Evolutionary conservation across 2,797 vertebrate genomes (phyloP).

Genomic region (Malacoctenus gilli): DNA sequence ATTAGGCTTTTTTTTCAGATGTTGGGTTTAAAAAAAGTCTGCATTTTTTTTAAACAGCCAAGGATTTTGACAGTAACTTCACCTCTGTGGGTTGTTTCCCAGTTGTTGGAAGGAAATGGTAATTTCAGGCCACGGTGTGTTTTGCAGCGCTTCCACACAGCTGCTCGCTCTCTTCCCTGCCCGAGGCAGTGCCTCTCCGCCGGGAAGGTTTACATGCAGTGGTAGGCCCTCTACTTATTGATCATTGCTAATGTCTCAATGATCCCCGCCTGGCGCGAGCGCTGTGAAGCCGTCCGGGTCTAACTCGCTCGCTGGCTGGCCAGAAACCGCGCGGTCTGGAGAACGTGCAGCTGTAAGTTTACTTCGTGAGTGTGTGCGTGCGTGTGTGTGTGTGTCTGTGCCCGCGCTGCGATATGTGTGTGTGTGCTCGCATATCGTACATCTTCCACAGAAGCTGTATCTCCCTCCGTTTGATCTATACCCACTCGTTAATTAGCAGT

Average conservation of each 20-base stretch:
- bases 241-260: conserved; percentile 76
- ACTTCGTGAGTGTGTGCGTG: neutral
- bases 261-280: conserved; percentile 54
- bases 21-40: neutral
- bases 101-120: conserved; percentile 14
- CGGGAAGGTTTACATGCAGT: conserved; percentile 69
- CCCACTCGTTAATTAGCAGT: conserved; percentile 57
- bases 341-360: too few species aligned
- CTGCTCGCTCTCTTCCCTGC: conserved; percentile 43
- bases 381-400: neutral
- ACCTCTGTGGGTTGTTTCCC: neutral
- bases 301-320: conserved; percentile 33
- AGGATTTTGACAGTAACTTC: neutral
- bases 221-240: conserved; percentile 71
- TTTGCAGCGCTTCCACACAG: conserved; percentile 9
- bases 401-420: too few species aligned
- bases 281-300: conserved; percentile 26
- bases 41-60: neutral
- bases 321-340: conserved; percentile 21
- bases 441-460: conserved; percentile 21
- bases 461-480: conserved; percentile 50
- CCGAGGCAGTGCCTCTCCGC: conserved; percentile 64
- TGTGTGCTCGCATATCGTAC: conserved; percentile 1
- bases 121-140: conserved; percentile 15
- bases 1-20: neutral